These are phyloP conservation scores for Rhamnusium bicolor DNA, from an alignment of 2,888 invertebrate genomes.

Conservation along the genomic window DNA sequence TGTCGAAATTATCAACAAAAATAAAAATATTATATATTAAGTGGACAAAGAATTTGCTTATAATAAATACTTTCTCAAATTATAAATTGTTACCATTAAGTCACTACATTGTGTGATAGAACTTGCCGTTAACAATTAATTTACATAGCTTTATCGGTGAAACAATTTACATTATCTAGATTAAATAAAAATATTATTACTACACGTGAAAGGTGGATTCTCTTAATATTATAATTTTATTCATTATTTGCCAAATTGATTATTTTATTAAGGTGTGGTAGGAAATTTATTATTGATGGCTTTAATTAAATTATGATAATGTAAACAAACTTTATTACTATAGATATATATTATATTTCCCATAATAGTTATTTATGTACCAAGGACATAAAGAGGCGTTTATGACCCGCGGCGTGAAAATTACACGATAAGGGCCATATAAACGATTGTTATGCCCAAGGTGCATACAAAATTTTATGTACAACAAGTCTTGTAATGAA, in stretches of 20 bases:
- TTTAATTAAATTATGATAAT: not conserved
- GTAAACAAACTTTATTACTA: not conserved
- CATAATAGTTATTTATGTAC: too few relatives aligned
- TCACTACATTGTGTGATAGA: not conserved
- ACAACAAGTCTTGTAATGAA: too few relatives aligned
- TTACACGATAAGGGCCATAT: too few relatives aligned
- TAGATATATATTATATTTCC: not conserved
- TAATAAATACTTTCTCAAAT: not conserved
- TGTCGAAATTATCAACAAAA: too few relatives aligned
- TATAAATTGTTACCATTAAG: slow-evolving; percentile 5
- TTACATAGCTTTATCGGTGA: not conserved
- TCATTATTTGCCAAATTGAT: not conserved
- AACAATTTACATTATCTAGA: not conserved
- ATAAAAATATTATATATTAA: too few relatives aligned
- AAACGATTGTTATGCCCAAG: too few relatives aligned
- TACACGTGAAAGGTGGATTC: slow-evolving; percentile 10
- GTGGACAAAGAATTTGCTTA: too few relatives aligned
- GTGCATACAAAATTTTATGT: too few relatives aligned
- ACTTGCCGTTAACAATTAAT: not conserved
- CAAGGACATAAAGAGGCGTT: too few relatives aligned
- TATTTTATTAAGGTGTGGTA: not conserved
- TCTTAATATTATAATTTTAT: not conserved
- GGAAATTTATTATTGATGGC: not conserved
- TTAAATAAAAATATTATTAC: slow-evolving; percentile 8
- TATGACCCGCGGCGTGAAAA: too few relatives aligned